Conservation (phyloP, 2,113 vertebrate species). For the Danionella cerebrum region DNA sequence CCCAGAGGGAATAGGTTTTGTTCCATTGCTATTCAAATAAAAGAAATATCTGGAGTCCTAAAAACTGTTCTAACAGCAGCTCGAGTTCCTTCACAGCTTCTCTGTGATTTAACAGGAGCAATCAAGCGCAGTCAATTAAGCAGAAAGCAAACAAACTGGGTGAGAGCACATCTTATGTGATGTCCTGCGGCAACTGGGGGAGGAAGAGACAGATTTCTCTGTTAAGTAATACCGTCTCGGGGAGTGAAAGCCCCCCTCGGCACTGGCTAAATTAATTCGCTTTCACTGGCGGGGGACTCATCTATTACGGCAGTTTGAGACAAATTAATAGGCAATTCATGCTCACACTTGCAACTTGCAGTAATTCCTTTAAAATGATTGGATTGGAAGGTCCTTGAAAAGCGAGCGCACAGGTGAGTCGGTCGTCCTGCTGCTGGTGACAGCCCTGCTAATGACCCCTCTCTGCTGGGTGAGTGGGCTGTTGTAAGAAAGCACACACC, state of each 20-base stretch:
- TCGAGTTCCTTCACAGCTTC: constrained; percentile 5
- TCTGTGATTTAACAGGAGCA: constrained; percentile 10
- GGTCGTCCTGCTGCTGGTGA: constrained; percentile 15
- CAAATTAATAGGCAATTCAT: constrained; percentile 8
- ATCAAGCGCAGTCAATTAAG: constrained; percentile 21
- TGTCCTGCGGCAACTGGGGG: constrained; percentile 3
- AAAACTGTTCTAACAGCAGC: constrained; percentile 10
- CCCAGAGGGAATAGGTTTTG: neutral
- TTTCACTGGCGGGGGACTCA: neutral
- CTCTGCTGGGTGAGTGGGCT: constrained; percentile 27
- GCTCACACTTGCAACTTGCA: neutral
- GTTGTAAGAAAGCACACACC: constrained; percentile 5
- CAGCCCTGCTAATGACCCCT: constrained; percentile 33
- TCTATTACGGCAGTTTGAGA: constrained; percentile 5
- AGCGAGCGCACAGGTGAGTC: neutral
- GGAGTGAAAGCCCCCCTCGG: constrained; percentile 6
- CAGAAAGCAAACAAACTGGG: constrained; percentile 18
- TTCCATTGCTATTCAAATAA: neutral
- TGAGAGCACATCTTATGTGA: constrained; percentile 13
- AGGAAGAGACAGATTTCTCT: constrained; percentile 16
- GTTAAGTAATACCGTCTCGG: constrained; percentile 14
- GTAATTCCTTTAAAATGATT: neutral
- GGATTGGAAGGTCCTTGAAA: neutral
- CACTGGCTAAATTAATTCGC: constrained; percentile 8
- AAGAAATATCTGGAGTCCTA: neutral